Conservation (phyloP, 2,797 vertebrate genomes). For the Melanotaenia nigrans region DNA sequence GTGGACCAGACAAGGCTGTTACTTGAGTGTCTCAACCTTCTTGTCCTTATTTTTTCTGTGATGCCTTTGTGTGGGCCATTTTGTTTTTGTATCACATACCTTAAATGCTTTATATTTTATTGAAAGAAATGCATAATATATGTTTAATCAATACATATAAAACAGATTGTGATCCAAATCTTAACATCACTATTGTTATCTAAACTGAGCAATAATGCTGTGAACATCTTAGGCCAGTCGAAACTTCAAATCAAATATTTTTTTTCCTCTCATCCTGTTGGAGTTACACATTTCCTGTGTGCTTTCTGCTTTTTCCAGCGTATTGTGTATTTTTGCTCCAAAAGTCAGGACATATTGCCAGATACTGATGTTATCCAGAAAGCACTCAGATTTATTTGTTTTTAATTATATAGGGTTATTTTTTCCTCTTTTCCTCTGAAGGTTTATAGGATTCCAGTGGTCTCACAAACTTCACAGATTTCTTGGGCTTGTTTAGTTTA, state of each 20-base stretch:
- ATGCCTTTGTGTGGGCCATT: conserved; percentile 10
- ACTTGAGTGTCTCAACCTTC: conserved; percentile 19
- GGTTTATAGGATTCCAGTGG: conserved; percentile 36
- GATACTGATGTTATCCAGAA: conserved; percentile 53
- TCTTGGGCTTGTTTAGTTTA: conserved; percentile 19
- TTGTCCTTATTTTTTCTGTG: conserved; percentile 13
- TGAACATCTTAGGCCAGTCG: conserved; percentile 9
- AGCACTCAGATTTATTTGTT: conserved; percentile 62
- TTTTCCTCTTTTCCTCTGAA: conserved; percentile 24
- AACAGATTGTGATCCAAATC: conserved; percentile 23
- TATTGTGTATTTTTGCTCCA: conserved; percentile 51
- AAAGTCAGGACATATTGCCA: conserved; percentile 52
- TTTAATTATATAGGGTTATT: conserved; percentile 50
- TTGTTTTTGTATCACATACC: conserved; percentile 18
- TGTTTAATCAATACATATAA: conserved; percentile 11
- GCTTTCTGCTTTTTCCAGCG: conserved; percentile 33
- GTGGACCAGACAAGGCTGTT: conserved; percentile 31
- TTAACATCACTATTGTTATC: not conserved
- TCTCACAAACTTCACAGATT: conserved; percentile 14
- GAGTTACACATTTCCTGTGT: conserved; percentile 59
- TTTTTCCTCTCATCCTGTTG: conserved; percentile 55
- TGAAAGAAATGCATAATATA: conserved; percentile 14
- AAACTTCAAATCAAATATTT: conserved; percentile 38
- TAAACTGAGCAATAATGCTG: conserved; percentile 6
- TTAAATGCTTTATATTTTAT: conserved; percentile 33